phyloP scores from a whole-genome alignment of 2,888 invertebrate genomes.

The Aleiodes alternator region DNA sequence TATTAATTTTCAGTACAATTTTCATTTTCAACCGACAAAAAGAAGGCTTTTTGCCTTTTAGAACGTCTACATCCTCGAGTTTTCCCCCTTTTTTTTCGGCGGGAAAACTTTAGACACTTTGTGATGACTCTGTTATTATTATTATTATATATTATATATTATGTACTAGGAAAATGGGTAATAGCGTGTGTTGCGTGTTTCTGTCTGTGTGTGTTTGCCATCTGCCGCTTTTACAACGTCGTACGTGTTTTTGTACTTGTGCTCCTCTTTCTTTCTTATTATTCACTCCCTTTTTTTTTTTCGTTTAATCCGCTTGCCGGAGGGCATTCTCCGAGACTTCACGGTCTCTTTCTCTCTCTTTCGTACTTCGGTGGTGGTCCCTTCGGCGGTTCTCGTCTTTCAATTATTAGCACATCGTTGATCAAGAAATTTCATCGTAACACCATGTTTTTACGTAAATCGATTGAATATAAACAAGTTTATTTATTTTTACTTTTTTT shows the following conservation, averaged over 20 bases:
- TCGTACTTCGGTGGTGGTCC: conserved; percentile 11
- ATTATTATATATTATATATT: too few relatives aligned
- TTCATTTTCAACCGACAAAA: not conserved
- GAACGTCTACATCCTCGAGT: not conserved
- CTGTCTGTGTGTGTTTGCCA: conserved; percentile 4
- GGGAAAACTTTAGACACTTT: conserved; percentile 2
- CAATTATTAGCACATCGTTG: conserved; percentile 27
- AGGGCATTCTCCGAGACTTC: conserved; percentile 28
- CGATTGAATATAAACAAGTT: not conserved
- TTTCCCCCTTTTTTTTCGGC: conserved; percentile 10
- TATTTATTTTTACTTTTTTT: not conserved
- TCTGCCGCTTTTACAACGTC: conserved; percentile 6
- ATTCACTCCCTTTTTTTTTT: conserved; percentile 20
- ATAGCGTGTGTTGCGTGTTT: too few relatives aligned
- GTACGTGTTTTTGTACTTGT: not conserved
- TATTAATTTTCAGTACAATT: too few relatives aligned
- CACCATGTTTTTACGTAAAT: not conserved
- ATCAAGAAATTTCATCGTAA: conserved; percentile 5
- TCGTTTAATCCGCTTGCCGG: not conserved
- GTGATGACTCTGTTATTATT: not conserved
- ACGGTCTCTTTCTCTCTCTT: not conserved
- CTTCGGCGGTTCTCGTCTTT: conserved; percentile 4
- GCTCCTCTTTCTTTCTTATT: conserved; percentile 1
- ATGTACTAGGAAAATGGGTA: not conserved
- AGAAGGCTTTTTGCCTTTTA: not conserved